Percentiles rank a stretch among this genome's conserved stretches.
phyloP scores from a whole-genome alignment of 35 echinoderm and acorn worm genomes.

The Diadema setosum region DNA sequence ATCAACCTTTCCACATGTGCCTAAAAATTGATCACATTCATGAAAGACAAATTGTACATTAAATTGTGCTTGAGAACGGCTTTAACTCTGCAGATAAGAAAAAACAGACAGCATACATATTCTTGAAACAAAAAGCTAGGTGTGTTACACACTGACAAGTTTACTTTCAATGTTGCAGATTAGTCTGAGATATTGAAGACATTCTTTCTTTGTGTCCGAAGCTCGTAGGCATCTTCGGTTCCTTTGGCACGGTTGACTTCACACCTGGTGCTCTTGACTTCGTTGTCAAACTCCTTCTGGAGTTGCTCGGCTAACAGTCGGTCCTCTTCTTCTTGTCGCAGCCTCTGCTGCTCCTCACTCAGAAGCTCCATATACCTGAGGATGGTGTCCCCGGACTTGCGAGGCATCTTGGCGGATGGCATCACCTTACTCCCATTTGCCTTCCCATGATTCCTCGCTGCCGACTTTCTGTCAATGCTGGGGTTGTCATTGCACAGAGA shows the following conservation, averaged over 20 bases:
- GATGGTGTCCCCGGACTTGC: conserved; percentile 21
- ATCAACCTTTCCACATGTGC: too few relatives aligned
- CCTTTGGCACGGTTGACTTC: conserved; percentile 30
- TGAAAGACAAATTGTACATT: too few relatives aligned
- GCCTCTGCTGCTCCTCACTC: conserved; percentile 17
- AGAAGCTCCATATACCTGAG: conserved; percentile 57
- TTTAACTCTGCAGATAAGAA: too few relatives aligned
- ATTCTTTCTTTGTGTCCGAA: conserved; percentile 6
- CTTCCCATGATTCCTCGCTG: neutral
- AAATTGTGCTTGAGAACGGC: too few relatives aligned
- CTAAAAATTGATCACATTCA: too few relatives aligned
- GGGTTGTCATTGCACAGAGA: too few relatives aligned
- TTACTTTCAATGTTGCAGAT: too few relatives aligned
- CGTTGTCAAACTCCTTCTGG: conserved; percentile 45
- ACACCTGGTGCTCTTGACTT: neutral
- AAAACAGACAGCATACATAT: too few relatives aligned
- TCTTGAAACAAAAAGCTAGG: too few relatives aligned
- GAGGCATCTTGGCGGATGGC: neutral
- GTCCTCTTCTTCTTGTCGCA: conserved; percentile 51
- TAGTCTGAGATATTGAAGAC: neutral
- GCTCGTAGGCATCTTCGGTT: conserved; percentile 35
- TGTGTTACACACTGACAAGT: too few relatives aligned
- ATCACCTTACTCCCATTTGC: neutral
- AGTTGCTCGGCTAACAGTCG: conserved; percentile 17
- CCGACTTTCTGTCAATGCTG: too few relatives aligned